A percentile compares a stretch with the other conserved stretches of the same genome.
phyloP scores from a whole-genome alignment of 2,888 invertebrate species.

The Himalopsyche kuldschensis region DNA sequence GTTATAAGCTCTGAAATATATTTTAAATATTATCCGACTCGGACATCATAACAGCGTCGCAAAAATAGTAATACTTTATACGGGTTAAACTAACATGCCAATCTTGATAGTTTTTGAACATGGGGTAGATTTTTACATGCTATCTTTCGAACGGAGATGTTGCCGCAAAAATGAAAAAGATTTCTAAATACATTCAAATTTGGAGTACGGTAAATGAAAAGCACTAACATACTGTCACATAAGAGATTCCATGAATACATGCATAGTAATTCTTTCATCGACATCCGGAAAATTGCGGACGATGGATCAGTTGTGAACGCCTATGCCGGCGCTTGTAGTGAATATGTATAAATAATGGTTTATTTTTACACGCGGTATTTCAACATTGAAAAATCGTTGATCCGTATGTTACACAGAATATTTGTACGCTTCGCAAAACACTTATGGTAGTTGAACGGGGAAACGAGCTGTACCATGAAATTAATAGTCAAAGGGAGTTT shows the following conservation, averaged over 20 bases:
- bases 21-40: no score
- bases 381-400: background rate
- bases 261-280: background rate
- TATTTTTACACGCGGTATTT: background rate
- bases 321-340: background rate
- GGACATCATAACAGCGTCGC: no score
- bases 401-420: background rate
- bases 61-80: no score
- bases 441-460: slow-evolving; percentile 9
- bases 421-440: slow-evolving; percentile 7
- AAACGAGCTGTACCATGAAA: slow-evolving; percentile 18
- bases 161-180: background rate
- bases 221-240: background rate
- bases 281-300: background rate
- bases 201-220: background rate
- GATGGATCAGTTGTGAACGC: background rate
- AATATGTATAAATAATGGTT: background rate
- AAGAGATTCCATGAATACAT: background rate
- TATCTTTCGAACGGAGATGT: background rate
- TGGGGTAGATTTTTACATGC: no score
- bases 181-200: background rate
- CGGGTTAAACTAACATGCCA: no score
- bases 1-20: no score
- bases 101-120: no score
- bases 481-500: slow-evolving; percentile 23